phyloP scores from a whole-genome alignment of 2,888 invertebrate species.

The Thera britannica region DNA sequence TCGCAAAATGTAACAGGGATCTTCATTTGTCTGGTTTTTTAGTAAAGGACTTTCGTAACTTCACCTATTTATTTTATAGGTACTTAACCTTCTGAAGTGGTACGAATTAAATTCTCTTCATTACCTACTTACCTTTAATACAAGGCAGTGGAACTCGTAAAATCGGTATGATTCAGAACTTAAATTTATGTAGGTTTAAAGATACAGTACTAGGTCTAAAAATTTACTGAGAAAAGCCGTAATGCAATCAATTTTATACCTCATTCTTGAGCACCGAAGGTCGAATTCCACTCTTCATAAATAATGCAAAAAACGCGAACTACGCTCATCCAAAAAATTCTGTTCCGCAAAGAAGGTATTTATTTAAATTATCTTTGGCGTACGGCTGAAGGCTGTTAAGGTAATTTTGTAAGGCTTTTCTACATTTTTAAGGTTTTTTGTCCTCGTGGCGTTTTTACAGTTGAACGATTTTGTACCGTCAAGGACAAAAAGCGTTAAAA shows the following conservation, averaged over 20 bases:
- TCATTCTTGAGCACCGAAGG: conserved; percentile 8
- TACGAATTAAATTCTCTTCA: no score
- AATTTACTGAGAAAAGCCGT: neutral
- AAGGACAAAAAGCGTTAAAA: neutral
- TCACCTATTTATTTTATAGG: no score
- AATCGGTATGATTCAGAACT: no score
- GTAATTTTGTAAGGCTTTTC: conserved; percentile 7
- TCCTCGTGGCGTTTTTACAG: neutral
- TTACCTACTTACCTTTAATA: no score
- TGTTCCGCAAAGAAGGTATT: conserved; percentile 13
- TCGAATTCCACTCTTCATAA: conserved; percentile 24
- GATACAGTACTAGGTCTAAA: neutral
- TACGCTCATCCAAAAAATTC: conserved; percentile 15
- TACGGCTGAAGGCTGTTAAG: conserved; percentile 19
- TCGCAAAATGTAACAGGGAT: neutral
- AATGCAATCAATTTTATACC: conserved; percentile 14
- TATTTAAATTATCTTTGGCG: conserved; percentile 21
- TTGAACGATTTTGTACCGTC: neutral
- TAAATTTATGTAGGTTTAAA: no score
- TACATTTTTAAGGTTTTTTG: conserved; percentile 1
- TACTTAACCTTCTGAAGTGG: no score
- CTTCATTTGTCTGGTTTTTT: neutral
- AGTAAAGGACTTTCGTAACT: no score
- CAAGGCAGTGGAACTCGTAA: no score
- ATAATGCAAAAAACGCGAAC: conserved; percentile 19